Evolutionary conservation across 2,888 invertebrate genomes (phyloP).

Genomic region (Alcis repandata): DNA sequence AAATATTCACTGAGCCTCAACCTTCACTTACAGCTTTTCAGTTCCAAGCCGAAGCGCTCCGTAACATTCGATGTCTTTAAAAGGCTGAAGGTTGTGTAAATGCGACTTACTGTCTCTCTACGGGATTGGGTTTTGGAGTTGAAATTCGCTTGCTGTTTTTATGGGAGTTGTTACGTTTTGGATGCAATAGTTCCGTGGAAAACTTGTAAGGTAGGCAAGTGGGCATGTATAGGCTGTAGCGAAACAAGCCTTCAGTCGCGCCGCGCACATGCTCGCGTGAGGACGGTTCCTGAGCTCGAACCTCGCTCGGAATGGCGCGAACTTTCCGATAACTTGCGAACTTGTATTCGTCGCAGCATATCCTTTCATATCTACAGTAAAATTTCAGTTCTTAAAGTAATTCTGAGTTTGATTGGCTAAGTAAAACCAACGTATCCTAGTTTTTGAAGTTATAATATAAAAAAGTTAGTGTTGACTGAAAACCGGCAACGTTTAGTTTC

Average conservation of each 20-base stretch:
- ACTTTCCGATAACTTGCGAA: constrained; percentile 78
- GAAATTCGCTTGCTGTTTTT: not conserved
- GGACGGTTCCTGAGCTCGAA: constrained; percentile 60
- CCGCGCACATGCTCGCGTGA: constrained; percentile 77
- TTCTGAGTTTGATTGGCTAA: not conserved
- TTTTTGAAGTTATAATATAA: constrained; percentile 15
- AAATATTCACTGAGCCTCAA: constrained; percentile 41
- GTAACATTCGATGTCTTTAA: constrained; percentile 30
- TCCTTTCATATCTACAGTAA: constrained; percentile 29
- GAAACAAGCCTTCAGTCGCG: constrained; percentile 78
- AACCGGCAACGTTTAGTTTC: constrained; percentile 4
- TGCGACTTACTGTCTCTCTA: constrained; percentile 1
- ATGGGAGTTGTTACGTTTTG: constrained; percentile 50
- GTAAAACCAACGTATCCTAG: not conserved
- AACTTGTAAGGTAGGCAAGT: constrained; percentile 82
- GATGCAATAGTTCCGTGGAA: constrained; percentile 53
- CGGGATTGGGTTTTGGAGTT: not conserved
- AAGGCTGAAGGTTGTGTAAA: constrained; percentile 8
- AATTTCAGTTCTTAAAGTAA: not conserved
- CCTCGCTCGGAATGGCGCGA: constrained; percentile 71
- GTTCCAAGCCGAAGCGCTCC: constrained; percentile 47
- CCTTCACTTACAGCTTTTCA: constrained; percentile 52
- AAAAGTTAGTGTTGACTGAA: constrained; percentile 16
- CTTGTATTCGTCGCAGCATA: constrained; percentile 55
- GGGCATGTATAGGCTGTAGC: constrained; percentile 74